Conservation (phyloP, 2,797 vertebrate genomes). For the Chaenodraco wilsoni region DNA sequence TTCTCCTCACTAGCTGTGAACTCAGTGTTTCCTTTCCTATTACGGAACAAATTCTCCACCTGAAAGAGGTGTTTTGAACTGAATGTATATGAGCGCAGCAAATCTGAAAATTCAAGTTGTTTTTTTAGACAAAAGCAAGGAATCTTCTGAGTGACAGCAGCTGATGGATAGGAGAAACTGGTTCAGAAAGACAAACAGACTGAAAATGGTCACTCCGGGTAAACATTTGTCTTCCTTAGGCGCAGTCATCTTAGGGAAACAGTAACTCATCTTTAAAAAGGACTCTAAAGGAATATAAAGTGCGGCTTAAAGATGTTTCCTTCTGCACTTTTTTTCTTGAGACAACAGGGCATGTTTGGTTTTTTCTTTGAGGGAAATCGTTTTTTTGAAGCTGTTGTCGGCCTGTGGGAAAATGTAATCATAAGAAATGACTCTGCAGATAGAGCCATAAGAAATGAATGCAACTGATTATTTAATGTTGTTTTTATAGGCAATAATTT, state of each 20-base stretch:
- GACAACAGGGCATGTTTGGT: too few species aligned
- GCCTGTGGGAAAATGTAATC: too few species aligned
- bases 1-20: neutral
- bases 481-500: too few species aligned
- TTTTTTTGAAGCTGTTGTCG: too few species aligned
- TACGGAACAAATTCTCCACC: neutral
- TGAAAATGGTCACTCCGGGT: constrained; percentile 29
- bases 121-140: constrained; percentile 35
- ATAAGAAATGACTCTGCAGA: too few species aligned
- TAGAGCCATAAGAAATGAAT: too few species aligned
- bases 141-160: constrained; percentile 38
- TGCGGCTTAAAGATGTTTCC: constrained; percentile 9
- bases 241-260: constrained; percentile 49
- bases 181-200: constrained; percentile 35
- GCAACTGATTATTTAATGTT: too few species aligned
- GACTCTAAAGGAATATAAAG: constrained; percentile 13
- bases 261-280: constrained; percentile 50
- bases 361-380: too few species aligned
- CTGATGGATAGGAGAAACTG: constrained; percentile 43
- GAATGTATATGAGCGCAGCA: neutral
- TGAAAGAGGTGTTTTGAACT: constrained; percentile 7
- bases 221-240: constrained; percentile 55
- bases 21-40: neutral
- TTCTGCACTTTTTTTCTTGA: neutral
- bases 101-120: neutral